Evolutionary conservation across 2,113 vertebrate genomes (phyloP).

Genomic region (Ptyas mucosa): DNA sequence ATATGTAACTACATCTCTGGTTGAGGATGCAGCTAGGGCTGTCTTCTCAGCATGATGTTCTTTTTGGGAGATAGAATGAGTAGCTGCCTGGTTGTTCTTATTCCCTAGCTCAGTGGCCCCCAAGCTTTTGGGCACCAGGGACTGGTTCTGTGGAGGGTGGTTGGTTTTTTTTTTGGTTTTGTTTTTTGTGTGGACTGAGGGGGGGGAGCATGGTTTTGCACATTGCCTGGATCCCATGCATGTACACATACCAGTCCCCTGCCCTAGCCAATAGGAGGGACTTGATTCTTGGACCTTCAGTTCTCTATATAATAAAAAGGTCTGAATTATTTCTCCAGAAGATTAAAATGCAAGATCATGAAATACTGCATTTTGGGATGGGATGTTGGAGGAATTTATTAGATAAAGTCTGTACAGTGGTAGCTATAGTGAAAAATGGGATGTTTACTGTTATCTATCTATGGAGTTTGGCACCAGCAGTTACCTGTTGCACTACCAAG

Average conservation of each 20-base stretch:
- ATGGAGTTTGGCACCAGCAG: not conserved
- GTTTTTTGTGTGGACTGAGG: no score
- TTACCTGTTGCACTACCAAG: not conserved
- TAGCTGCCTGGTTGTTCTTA: not conserved
- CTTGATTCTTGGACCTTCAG: not conserved
- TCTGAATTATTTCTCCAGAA: not conserved
- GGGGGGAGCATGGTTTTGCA: no score
- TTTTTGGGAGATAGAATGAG: not conserved
- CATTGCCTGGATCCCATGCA: not conserved
- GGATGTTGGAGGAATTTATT: not conserved
- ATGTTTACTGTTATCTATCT: not conserved
- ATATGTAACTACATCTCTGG: not conserved
- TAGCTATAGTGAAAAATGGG: not conserved
- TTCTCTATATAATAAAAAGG: not conserved
- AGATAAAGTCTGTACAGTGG: not conserved
- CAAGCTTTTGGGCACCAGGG: not conserved
- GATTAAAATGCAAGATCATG: not conserved
- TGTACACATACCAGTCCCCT: not conserved
- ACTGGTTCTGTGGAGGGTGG: not conserved
- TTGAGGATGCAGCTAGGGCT: not conserved
- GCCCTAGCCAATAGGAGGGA: not conserved
- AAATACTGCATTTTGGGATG: not conserved
- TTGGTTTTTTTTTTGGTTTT: no score
- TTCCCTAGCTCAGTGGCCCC: not conserved
- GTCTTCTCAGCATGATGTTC: not conserved